Base-by-base conservation (phyloP, 2,888 invertebrate species). In the Zygogramma bicolorata region DNA sequence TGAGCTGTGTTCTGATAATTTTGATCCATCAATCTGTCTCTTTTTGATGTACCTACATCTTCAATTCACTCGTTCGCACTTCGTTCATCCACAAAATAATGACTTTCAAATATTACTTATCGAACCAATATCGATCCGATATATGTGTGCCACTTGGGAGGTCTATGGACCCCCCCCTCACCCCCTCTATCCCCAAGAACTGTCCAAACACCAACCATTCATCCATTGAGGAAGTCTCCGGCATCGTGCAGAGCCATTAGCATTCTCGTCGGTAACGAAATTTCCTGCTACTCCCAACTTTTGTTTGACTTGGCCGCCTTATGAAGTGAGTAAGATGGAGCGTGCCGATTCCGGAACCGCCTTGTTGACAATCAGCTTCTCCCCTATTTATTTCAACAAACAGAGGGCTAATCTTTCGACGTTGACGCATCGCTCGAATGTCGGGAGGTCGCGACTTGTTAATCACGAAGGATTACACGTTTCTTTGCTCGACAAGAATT, bases 301-400 rank as follows among this genome's bases (percentile, higher is more conserved):
- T 70, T 76, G 77, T 76, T 77, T 76, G 71, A 74, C 58, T 75
- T 76, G 67, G 67, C 58, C 49, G 66, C 75, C 70, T 76, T 74
- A 77, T 77, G 70, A 74, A 78, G 76, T 73, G 73, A 74, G 78
- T 76, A 78, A 78, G 75, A 78, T 76, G 73, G 73, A 67, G 74
- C 78, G 77, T 78, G 78, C 75, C 74, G 78, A 78, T 78, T 74
- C 59, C 58, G 53, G 40, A 65, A 70, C 69, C 60, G 66, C 73
- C 68, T 70, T 77, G 76, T 77, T 76, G 74, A 76, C 77, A 65
- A 60, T 63, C 70, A 29, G 46, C 63, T 63, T 59, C 62, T 53
- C 40, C 40, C 18, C 62, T 68, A 68, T 63, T 62, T 68, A 65
- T 69, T 13, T 65, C 57, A 34, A 22, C 59, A 67, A 40, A 38